Evolutionary conservation across 2,113 vertebrate species (phyloP).

Genomic region (Ceyx cyanopectus): DNA sequence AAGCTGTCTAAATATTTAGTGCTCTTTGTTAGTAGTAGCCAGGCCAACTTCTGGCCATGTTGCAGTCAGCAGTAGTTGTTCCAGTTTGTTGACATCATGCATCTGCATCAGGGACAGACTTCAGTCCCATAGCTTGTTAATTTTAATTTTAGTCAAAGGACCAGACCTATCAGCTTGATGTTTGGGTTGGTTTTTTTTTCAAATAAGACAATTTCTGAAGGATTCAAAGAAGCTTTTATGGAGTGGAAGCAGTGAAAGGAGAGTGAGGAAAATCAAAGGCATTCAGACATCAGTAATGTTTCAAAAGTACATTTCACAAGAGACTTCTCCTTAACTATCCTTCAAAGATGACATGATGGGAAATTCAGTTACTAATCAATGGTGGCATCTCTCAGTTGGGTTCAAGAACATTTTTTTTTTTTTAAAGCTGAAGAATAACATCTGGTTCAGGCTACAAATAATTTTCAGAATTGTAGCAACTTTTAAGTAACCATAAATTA

Average conservation of each 20-base stretch:
- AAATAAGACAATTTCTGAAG: background rate
- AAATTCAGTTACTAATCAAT: conserved; percentile 47
- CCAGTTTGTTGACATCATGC: background rate
- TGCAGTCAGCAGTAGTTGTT: background rate
- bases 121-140: conserved; percentile 12
- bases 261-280: background rate
- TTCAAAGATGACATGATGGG: conserved; percentile 18
- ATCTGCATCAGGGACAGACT: background rate
- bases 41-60: background rate
- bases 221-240: background rate
- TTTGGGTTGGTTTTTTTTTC: background rate
- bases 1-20: conserved; percentile 40
- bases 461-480: conserved; percentile 25
- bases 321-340: conserved; percentile 36
- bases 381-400: background rate
- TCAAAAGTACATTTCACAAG: conserved; percentile 44
- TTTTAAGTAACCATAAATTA: conserved; percentile 39
- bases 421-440: background rate
- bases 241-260: background rate
- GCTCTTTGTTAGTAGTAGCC: background rate
- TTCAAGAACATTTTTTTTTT: background rate
- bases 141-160: background rate
- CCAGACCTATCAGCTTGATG: background rate
- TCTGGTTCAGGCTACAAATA: conserved; percentile 43
- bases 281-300: conserved; percentile 14